Conservation (phyloP, 2,888 invertebrate genomes). For the Eristalinus aeneus region DNA sequence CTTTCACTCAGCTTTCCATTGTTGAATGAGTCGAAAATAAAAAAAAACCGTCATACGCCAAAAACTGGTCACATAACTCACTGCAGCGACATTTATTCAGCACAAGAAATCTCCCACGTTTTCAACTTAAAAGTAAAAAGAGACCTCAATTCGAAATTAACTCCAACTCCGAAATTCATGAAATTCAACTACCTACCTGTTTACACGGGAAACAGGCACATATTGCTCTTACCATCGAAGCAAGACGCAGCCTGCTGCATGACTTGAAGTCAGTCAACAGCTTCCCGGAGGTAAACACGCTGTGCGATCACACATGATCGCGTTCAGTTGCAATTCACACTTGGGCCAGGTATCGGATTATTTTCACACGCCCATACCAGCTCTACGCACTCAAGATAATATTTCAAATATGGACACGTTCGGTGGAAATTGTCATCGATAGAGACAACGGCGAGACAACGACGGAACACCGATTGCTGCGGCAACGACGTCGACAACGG, state of each 20-base stretch:
- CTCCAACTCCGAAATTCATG: not conserved
- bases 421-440: slow-evolving; percentile 17
- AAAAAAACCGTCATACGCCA: not conserved
- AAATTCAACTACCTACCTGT: not conserved
- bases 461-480: not conserved
- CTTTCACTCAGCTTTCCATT: too few species aligned
- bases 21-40: too few species aligned
- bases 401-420: slow-evolving; percentile 41
- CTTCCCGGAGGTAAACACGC: not conserved
- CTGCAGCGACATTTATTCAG: not conserved
- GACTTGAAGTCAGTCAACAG: not conserved
- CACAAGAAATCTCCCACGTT: not conserved
- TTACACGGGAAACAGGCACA: not conserved
- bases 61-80: not conserved
- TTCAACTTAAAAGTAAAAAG: not conserved
- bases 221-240: not conserved
- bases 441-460: not conserved
- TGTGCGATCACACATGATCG: not conserved
- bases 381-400: slow-evolving; percentile 10
- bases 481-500: not conserved
- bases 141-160: not conserved
- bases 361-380: slow-evolving; percentile 40
- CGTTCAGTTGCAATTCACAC: slow-evolving; percentile 33
- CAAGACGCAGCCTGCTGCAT: not conserved
- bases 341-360: slow-evolving; percentile 24